phyloP scores from a whole-genome alignment of 2,888 invertebrate species.

The Chrysolina oricalcia region DNA sequence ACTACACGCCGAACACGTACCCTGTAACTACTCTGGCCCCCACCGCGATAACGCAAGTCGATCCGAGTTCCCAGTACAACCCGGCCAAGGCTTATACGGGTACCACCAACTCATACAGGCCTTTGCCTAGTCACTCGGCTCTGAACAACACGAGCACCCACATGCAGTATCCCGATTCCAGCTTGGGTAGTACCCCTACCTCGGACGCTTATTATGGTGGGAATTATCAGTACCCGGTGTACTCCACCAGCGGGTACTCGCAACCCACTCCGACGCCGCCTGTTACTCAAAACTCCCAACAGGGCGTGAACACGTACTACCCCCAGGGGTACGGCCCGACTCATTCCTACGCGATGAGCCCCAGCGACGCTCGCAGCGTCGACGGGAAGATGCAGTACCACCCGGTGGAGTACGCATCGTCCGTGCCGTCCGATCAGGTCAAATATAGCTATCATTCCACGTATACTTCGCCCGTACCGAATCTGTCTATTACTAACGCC shows the following conservation, averaged over 20 bases:
- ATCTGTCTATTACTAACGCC: conserved; percentile 52
- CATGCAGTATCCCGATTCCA: conserved; percentile 51
- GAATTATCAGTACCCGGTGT: conserved; percentile 40
- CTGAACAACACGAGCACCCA: conserved; percentile 43
- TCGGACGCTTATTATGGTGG: conserved; percentile 5
- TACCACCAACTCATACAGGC: conserved; percentile 60
- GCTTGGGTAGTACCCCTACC: conserved; percentile 23
- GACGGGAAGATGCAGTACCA: conserved; percentile 53
- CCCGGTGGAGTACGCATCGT: conserved; percentile 59
- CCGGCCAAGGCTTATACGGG: conserved; percentile 57
- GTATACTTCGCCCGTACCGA: conserved; percentile 59
- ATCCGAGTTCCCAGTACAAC: conserved; percentile 45
- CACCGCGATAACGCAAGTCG: conserved; percentile 8
- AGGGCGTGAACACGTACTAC: conserved; percentile 52
- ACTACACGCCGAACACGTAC: conserved; percentile 52
- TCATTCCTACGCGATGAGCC: conserved; percentile 35
- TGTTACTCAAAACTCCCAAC: conserved; percentile 19
- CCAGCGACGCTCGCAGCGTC: conserved; percentile 21
- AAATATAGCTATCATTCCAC: conserved; percentile 52
- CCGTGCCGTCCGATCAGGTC: conserved; percentile 54
- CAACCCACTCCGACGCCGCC: conserved; percentile 22
- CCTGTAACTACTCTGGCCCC: neutral
- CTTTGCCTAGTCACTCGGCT: conserved; percentile 55
- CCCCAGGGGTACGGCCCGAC: conserved; percentile 58
- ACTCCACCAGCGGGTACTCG: neutral